Percentiles rank a stretch among this genome's conserved stretches.
phyloP scores from a whole-genome alignment of 23 tunicate species.

The Ascidia mentula region DNA sequence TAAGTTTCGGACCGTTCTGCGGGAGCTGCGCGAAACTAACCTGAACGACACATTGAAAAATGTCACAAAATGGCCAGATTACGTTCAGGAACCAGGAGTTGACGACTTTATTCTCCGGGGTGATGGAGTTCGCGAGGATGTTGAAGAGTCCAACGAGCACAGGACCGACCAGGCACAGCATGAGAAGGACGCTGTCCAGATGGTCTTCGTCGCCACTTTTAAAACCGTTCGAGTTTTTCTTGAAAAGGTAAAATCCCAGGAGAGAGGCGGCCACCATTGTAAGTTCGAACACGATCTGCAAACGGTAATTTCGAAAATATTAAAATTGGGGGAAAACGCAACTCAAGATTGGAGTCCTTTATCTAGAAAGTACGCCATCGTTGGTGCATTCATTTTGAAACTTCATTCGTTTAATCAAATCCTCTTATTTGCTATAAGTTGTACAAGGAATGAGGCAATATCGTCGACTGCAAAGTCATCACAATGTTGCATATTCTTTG shows the following conservation, averaged over 20 bases:
- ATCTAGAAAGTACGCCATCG: too few species aligned
- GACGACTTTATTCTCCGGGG: background rate
- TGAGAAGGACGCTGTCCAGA: constrained; percentile 56
- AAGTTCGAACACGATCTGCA: constrained; percentile 32
- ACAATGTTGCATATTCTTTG: too few species aligned
- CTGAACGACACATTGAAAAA: constrained; percentile 59
- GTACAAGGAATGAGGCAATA: too few species aligned
- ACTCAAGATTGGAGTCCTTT: too few species aligned
- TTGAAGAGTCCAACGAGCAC: constrained; percentile 39
- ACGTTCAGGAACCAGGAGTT: constrained; percentile 27
- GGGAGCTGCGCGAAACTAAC: constrained; percentile 12
- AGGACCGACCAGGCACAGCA: constrained; percentile 49
- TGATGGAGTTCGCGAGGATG: constrained; percentile 24
- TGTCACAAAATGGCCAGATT: constrained; percentile 39
- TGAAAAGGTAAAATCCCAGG: constrained; percentile 54
- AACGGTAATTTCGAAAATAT: too few species aligned
- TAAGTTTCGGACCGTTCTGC: too few species aligned
- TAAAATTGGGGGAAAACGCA: too few species aligned
- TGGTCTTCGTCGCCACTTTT: constrained; percentile 23
- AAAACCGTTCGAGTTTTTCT: constrained; percentile 17
- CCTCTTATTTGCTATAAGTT: too few species aligned
- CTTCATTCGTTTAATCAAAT: too few species aligned
- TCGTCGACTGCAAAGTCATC: too few species aligned
- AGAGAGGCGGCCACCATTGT: constrained; percentile 35
- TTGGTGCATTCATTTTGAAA: too few species aligned